Base-by-base conservation (phyloP, 1,140 invertebrate genomes). In the Tetragonula clypearis region DNA sequence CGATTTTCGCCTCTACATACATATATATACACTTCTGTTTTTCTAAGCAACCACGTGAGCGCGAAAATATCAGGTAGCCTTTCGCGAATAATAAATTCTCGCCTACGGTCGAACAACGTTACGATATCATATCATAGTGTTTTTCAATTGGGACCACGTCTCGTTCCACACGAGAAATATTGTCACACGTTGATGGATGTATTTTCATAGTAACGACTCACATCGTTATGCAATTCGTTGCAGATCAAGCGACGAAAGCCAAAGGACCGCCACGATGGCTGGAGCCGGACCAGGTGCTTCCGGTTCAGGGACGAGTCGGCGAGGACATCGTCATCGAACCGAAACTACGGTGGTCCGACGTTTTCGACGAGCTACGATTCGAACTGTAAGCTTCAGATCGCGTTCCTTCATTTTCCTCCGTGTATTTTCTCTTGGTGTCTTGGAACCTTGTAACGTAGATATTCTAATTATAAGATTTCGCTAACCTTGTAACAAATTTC, bases 281-380 rank as follows among this genome's bases (percentile, higher is more conserved):
- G 74, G 89, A 89, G 56, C 88, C 93, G 77, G 93, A 93, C 68
- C 84, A 86, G 82, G 86, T 90, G 12, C 68, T 94, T 26, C 78
- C 90, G 74, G 86, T 86, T n/a, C 90, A 87, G n/a, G 92, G 90
- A 55, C 82, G 87, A 23, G 58, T 79, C 15, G 92, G 87, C 71
- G 91, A 93, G n/a, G 93, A 94, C 83, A 58, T 93, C 68, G 75
- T 93, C 14, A 2, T 93, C n/a, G 91, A 93, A 71, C 35, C 93
- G 55, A 92, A 93, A 79, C 84, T 94, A 23, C 73, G 84, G 23
- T 85, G 87, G 11, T 55, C 85, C n/a, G 90, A 92, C 58, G 86
- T 90, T 75, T 87, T 87, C 30, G 91, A 92, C 60, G 88, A 93
- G 74, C 87, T 94, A 71, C 87, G 89, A 84, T 94, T 94, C 79